Conservation (phyloP, 2,113 vertebrate genomes). For the Eurypyga helias region DNA sequence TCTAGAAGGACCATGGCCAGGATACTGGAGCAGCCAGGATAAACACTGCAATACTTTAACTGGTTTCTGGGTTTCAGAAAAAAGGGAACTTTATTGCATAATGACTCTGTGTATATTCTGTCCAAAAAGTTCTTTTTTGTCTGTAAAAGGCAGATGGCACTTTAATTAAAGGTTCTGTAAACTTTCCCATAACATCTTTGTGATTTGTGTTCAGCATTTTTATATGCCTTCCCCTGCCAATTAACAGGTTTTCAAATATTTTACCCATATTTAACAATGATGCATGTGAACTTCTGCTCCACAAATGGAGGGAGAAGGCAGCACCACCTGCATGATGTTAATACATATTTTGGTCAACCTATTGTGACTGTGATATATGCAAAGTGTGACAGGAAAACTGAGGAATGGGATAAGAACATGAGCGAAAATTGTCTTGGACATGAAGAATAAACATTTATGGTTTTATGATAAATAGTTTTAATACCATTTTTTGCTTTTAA, state of each 20-base stretch:
- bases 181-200: background rate
- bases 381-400: background rate
- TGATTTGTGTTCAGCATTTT: conserved; percentile 1
- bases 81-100: background rate
- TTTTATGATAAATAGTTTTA: background rate
- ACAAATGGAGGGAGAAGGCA: background rate
- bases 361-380: background rate
- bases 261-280: background rate
- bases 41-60: background rate
- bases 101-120: background rate
- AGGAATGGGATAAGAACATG: background rate
- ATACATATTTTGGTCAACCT: background rate
- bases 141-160: conserved; percentile 19
- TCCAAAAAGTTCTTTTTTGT: conserved; percentile 8
- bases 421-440: background rate
- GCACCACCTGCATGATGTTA: background rate
- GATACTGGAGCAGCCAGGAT: background rate
- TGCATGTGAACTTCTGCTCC: background rate
- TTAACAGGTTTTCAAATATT: conserved; percentile 30
- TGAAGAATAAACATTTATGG: background rate
- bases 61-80: background rate
- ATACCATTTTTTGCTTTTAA: background rate
- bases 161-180: conserved; percentile 43
- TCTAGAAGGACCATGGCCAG: background rate
- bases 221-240: background rate